Evolutionary conservation across 2,113 vertebrate species (phyloP).

Genomic region (Dunckerocampus dactyliophorus): DNA sequence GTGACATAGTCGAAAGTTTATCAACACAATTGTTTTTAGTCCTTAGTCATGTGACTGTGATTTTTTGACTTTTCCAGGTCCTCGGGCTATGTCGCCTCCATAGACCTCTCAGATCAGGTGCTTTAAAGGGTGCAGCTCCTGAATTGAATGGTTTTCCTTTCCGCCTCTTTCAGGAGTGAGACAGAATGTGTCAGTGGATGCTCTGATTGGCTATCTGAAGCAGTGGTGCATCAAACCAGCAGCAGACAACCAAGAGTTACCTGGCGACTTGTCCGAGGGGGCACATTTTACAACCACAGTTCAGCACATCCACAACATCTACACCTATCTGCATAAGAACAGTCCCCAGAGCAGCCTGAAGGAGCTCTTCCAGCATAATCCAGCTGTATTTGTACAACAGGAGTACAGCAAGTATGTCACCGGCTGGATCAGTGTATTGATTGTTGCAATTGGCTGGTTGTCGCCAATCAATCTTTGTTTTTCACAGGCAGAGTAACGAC

Average conservation of each 20-base stretch:
- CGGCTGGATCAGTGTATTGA: background rate
- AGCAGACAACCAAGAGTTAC: constrained; percentile 21
- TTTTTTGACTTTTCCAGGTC: background rate
- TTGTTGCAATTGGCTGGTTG: background rate
- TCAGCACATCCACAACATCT: constrained; percentile 68
- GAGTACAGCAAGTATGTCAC: constrained; percentile 54
- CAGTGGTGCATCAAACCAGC: constrained; percentile 60
- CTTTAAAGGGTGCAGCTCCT: no score
- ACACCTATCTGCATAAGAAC: constrained; percentile 61
- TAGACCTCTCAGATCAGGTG: no score
- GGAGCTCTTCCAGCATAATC: constrained; percentile 68
- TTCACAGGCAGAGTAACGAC: constrained; percentile 36
- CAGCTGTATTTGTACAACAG: constrained; percentile 67
- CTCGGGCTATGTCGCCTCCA: no score
- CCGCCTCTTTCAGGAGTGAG: constrained; percentile 61
- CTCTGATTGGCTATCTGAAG: constrained; percentile 69
- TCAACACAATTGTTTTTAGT: no score
- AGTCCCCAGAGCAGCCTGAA: constrained; percentile 55
- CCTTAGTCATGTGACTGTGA: no score
- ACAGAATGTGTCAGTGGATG: constrained; percentile 54
- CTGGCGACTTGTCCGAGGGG: constrained; percentile 38
- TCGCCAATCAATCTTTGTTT: background rate
- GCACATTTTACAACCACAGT: constrained; percentile 60
- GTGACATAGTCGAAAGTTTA: no score
- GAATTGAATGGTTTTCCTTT: background rate